Percentiles rank a stretch among this genome's conserved stretches.
phyloP scores from a whole-genome alignment of 2,113 vertebrate species.

The Nyctereutes procyonoides region DNA sequence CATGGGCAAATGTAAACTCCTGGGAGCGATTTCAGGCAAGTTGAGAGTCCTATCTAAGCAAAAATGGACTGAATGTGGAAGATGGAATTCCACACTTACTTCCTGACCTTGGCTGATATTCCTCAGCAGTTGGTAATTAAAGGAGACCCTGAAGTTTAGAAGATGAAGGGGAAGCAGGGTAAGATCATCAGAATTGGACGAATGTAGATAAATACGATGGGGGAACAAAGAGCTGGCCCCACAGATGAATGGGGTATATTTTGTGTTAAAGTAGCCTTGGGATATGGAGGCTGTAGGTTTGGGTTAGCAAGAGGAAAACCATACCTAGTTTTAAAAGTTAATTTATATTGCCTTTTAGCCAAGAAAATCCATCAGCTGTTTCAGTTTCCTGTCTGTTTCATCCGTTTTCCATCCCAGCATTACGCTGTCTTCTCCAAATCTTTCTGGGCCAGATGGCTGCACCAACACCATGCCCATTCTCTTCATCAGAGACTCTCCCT shows the following conservation, averaged over 20 bases:
- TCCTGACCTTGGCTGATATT: slow-evolving; percentile 58
- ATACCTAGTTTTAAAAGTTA: background rate
- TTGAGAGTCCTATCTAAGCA: slow-evolving; percentile 1
- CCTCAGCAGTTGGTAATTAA: background rate
- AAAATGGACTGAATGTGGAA: background rate
- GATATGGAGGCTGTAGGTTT: background rate
- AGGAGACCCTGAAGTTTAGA: background rate
- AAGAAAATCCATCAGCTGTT: background rate
- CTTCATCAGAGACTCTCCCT: background rate
- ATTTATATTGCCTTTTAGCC: background rate
- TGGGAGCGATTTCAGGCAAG: slow-evolving; percentile 29
- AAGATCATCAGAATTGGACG: background rate
- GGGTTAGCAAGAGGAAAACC: background rate
- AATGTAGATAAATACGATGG: background rate
- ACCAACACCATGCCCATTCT: fast-evolving
- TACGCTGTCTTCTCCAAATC: background rate
- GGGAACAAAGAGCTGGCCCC: background rate
- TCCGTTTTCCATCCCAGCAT: background rate
- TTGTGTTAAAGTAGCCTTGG: too few species aligned
- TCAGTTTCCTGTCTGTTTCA: background rate
- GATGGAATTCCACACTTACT: slow-evolving; percentile 14
- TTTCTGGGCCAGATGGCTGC: background rate
- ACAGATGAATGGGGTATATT: fast-evolving
- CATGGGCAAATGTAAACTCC: slow-evolving; percentile 30
- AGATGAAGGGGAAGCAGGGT: background rate